A percentile compares a stretch with the other conserved stretches of the same genome.
Conservation (phyloP, 2,113 vertebrate genomes). For the Tragelaphus strepsiceros region DNA sequence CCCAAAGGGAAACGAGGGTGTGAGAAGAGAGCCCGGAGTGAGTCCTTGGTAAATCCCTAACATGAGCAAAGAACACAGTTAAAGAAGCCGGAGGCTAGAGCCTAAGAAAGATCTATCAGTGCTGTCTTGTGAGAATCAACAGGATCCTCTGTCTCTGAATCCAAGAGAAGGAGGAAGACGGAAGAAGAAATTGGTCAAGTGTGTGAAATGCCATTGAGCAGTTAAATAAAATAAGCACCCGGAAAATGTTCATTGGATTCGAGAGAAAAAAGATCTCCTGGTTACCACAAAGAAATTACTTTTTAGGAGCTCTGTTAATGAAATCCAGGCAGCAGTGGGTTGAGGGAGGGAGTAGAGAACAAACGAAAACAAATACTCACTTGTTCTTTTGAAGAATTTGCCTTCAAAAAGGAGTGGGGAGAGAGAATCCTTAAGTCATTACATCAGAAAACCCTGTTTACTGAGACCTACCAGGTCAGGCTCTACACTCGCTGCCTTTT, state of each 20-base stretch:
- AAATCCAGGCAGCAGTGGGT: background rate
- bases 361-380: background rate
- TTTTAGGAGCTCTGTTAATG: background rate
- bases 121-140: background rate
- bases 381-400: background rate
- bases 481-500: background rate
- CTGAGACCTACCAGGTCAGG: background rate
- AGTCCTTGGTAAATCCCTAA: background rate
- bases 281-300: background rate
- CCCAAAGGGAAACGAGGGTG: fast-evolving
- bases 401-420: background rate
- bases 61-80: background rate
- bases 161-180: background rate
- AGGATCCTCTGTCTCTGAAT: background rate
- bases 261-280: background rate
- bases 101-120: background rate
- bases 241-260: background rate
- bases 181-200: background rate
- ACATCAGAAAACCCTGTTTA: background rate
- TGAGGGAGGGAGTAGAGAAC: background rate
- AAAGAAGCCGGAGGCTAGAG: background rate
- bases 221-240: background rate
- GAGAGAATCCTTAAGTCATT: background rate
- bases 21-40: background rate
- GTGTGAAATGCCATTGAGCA: background rate